A percentile compares a stretch with the other conserved stretches of the same genome.
Evolutionary conservation across 2,888 invertebrate genomes (phyloP).

Genomic region (Agriopis leucophaearia): DNA sequence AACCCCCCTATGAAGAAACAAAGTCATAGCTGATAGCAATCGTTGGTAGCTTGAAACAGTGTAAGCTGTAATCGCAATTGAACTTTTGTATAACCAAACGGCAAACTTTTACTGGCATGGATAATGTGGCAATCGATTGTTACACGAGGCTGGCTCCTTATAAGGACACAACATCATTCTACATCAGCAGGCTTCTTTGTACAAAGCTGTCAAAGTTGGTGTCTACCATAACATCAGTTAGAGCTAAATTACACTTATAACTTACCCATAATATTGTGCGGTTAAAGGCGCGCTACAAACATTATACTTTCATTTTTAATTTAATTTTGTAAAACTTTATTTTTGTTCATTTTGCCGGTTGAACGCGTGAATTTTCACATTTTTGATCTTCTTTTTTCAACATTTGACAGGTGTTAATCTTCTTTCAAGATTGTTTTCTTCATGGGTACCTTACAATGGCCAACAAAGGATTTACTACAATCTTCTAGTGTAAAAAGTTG

Average conservation of each 20-base stretch:
- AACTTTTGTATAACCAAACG: constrained; percentile 67
- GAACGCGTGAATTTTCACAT: constrained; percentile 64
- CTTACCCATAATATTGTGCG: constrained; percentile 73
- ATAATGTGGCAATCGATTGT: constrained; percentile 67
- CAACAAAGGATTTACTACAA: constrained; percentile 11
- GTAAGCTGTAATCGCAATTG: constrained; percentile 56
- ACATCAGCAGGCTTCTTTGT: constrained; percentile 72
- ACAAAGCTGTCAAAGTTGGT: constrained; percentile 74
- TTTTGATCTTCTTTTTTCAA: constrained; percentile 77
- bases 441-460: constrained; percentile 16
- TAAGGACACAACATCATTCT: constrained; percentile 47
- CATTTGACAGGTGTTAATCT: constrained; percentile 61
- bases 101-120: background rate
- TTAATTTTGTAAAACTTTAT: constrained; percentile 50
- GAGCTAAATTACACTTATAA: constrained; percentile 37
- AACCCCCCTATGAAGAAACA: background rate
- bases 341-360: constrained; percentile 51
- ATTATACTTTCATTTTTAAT: constrained; percentile 50
- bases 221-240: constrained; percentile 45
- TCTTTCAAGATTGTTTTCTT: constrained; percentile 49
- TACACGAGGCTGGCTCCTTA: constrained; percentile 66
- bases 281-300: constrained; percentile 30
- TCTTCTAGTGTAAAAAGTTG: background rate
- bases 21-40: constrained; percentile 11
- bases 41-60: constrained; percentile 7